Evolutionary conservation across 2,113 vertebrate genomes (phyloP), one percentile per base, ranked within the genome.

Genomic region (Acinonyx jubatus): DNA sequence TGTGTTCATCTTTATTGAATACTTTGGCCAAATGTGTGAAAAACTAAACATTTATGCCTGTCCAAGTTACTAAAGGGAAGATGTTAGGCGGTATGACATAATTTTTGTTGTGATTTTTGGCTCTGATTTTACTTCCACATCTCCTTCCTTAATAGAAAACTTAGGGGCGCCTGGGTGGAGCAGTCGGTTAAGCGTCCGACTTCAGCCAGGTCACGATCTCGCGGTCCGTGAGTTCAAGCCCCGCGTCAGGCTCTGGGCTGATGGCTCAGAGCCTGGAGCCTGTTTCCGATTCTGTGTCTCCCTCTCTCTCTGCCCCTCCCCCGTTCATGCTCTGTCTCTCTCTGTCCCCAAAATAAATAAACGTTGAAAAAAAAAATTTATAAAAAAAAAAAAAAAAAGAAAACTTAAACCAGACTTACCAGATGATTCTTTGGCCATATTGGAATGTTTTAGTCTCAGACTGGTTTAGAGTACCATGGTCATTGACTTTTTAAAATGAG

Each of bases 1-100:
- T 84, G 31, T 48, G 8, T 83, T 94, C n/a, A 50, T 27, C 36
- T 89, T 96, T 86, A 89, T 50, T 89, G 68, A 93, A 92, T 21
- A 74, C 13, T 61, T 94, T 50, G 90, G 57, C 55, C 92, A 65
- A 87, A 61, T 63, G 15, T 33, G 19, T 87, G 66, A 94, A 85
- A 86, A 90, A 4, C 25, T 57, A 55, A 94, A 74, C 81, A 69
- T 65, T 45, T 83, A 41, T 76, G 31, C 23, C 80, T 69, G 27
- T 76, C 38, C 50, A 61, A 2, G 71, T 82, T 91, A 48, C 38
- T 84, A 63, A 48, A 11, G 10, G 80, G 61, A 89, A 82, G 15
- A 68, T 50, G 5, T 92, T 50, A 85, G 61, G 66, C 38, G 52
- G 55, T n/a, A 45, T 48, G 76, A 90, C n/a, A 33, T 52, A 13